Base-by-base conservation (phyloP, 2,888 invertebrate genomes). In the Sceliomorpha sp. region DNA sequence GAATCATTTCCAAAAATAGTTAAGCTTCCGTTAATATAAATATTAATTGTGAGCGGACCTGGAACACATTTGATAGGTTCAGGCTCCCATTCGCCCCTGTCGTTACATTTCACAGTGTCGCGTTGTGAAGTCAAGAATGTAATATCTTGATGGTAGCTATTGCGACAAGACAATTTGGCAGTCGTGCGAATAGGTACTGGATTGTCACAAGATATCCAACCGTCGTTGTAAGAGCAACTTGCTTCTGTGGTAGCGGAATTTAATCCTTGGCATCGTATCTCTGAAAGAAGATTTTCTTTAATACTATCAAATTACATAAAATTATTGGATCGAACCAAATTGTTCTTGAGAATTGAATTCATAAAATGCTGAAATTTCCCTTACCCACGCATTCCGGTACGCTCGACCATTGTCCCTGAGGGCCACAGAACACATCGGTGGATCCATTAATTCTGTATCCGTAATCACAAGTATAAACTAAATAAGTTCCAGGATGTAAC, bases 11-110 rank as follows among this genome's bases (percentile, higher is more conserved):
- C 6, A 20, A 63, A 36, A 2, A 51, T 42, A 2, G 62, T 9
- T 12, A 66, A 29, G 10, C 60, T 26, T 2, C 60, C 72, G 20
- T 81, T 74, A 63, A 83, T 29, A 45, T 78, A 55, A 64, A 87
- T 71, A 76, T 81, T 82, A 56, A 85, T 67, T 40, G 50, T 67
- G 48, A 73, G 37, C 81, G 80, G 81, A 88, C 87, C 87, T 86
- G 87, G 80, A 51, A 84, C 45, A 37, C 87, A 87, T 64, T 47
- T 74, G 32, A 87, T 83, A 31, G 87, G 86, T n/a, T 82, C 71
- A 12, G 86, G 85, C 9, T 79, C 79, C 87, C 88, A 88, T 29
- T 81, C 36, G 15, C 87, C 88, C 1, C 58, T 60, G 1, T 59
- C 34, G 62, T 81, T 84, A 66, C 88, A 88, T 27, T 1, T 71